Conservation (phyloP, 2,797 vertebrate genomes). For the Syngnathus acus region DNA sequence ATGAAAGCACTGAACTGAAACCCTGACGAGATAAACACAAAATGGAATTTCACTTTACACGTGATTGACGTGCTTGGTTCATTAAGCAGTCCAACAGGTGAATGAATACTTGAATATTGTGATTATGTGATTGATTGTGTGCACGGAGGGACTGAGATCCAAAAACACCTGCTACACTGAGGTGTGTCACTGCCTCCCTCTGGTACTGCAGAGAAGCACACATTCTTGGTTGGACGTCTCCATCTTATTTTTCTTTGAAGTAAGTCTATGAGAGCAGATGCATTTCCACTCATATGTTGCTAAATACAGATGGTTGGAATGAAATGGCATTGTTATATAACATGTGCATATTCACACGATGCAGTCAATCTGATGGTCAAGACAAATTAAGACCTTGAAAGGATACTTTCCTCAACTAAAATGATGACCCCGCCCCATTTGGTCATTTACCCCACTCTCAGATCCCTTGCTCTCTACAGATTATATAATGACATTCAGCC, state of each 20-base stretch:
- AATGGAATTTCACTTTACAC: conserved; percentile 43
- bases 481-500: conserved; percentile 59
- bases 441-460: conserved; percentile 10
- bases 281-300: background rate
- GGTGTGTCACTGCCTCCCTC: conserved; percentile 69
- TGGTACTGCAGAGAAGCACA: conserved; percentile 58
- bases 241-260: background rate
- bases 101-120: conserved; percentile 5
- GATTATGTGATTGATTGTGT: conserved; percentile 51
- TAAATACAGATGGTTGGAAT: background rate
- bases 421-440: background rate
- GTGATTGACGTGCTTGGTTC: conserved; percentile 42
- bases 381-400: background rate
- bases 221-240: conserved; percentile 2
- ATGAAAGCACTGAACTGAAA: conserved; percentile 12
- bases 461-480: conserved; percentile 33
- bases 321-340: background rate
- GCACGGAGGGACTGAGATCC: conserved; percentile 27
- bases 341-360: too few species aligned
- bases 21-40: conserved; percentile 24
- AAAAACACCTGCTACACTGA: conserved; percentile 26
- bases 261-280: background rate
- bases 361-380: background rate
- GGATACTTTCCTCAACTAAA: background rate
- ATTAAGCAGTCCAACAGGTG: conserved; percentile 43